Evolutionary conservation across 2,888 invertebrate genomes (phyloP), one percentile per base, ranked within the genome.

Genomic region (Trilocha varians): DNA sequence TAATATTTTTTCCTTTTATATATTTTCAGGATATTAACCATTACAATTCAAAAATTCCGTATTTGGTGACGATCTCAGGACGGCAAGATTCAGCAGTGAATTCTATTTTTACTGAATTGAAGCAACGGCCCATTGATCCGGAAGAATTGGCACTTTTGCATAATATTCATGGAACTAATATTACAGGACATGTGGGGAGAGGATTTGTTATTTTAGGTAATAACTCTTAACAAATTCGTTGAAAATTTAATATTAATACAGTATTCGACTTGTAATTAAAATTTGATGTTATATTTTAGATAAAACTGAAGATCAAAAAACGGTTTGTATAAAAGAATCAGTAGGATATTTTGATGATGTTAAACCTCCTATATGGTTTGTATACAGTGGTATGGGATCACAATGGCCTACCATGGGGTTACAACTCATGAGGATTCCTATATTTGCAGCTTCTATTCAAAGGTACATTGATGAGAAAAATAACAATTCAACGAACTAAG

Each of bases 351-450:
- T 44, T 14, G 53, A 57, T n/a, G 59, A 53, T 6, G 59, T 42
- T 0, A 47, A 52, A 14, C 54, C 78, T 2, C 88, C 70, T n/a
- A n/a, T n/a, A n/a, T n/a, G n/a, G n/a, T n/a, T n/a, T n/a, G n/a
- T n/a, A n/a, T n/a, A n/a, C n/a, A 88, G 89, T 41, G 90, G 90
- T 8, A 89, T 91, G 89, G 90, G 90, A 5, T 85, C 87, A 0
- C 90, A 90, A 60, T 90, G 90, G 89, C 63, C 77, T 34, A 87
- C 87, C 36, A 89, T 90, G 89, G 89, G 88, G 3, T 62, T 73
- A 34, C 74, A 84, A 17, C 73, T 91, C 51, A 85, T 91, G 86
- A 55, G 65, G 25, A n/a, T n/a, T n/a, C n/a, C n/a, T n/a, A n/a
- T n/a, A n/a, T n/a, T n/a, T n/a, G n/a, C n/a, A n/a, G n/a, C 64